phyloP scores from a whole-genome alignment of 1,140 invertebrate species.

The Drosophila truncata region DNA sequence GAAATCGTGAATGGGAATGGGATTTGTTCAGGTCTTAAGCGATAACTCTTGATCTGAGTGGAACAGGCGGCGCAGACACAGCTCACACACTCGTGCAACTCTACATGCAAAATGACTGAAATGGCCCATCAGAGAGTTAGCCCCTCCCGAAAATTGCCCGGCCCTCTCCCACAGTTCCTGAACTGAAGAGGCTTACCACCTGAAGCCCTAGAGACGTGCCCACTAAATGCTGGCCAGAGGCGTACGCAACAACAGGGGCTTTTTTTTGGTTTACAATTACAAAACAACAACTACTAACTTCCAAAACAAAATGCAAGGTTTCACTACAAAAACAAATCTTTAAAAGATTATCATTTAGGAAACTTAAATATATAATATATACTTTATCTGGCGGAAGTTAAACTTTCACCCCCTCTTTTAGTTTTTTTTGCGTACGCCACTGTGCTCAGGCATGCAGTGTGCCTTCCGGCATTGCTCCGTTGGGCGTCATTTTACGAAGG shows the following conservation, averaged over 20 bases:
- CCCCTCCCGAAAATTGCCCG: conserved; percentile 3
- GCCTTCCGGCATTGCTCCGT: conserved; percentile 34
- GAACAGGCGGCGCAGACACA: conserved; percentile 20
- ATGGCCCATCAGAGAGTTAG: conserved; percentile 39
- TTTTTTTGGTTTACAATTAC: neutral
- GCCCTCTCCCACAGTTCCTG: conserved; percentile 3
- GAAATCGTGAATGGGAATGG: neutral
- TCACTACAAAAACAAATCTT: neutral
- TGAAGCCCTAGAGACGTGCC: conserved; percentile 41
- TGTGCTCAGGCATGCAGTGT: conserved; percentile 23
- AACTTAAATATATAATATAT: neutral
- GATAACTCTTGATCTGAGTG: conserved; percentile 34
- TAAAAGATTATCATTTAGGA: neutral
- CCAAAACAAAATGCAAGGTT: too few species aligned
- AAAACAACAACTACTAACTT: neutral
- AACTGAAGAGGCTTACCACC: conserved; percentile 40
- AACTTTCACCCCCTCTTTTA: neutral
- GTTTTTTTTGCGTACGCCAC: neutral
- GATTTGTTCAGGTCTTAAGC: conserved; percentile 17
- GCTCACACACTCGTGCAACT: conserved; percentile 28
- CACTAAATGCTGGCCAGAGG: conserved; percentile 35
- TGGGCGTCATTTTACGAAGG: conserved; percentile 36
- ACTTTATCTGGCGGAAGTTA: neutral
- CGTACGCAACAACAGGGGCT: neutral
- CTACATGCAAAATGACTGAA: conserved; percentile 46